A percentile compares a stretch with the other conserved stretches of the same genome.
Evolutionary conservation across 2,113 vertebrate genomes (phyloP).

Genomic region (Typhlomys cinereus): DNA sequence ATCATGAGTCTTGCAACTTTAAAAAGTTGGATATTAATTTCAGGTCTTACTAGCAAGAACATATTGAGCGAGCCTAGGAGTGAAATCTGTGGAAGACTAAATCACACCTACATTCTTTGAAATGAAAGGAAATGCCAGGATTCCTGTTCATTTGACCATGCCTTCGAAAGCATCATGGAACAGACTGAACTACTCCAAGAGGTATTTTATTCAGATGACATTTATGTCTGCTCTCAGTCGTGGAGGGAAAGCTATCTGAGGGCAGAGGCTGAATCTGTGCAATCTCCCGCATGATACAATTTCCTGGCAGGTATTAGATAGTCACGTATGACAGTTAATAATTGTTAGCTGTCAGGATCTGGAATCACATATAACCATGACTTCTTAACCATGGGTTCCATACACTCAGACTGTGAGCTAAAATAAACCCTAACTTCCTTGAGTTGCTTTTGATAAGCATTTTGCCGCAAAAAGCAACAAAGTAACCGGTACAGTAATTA

Average conservation of each 20-base stretch:
- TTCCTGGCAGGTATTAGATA: neutral
- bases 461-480: too few species aligned
- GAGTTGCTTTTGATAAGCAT: too few species aligned
- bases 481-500: too few species aligned
- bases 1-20: neutral
- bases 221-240: neutral
- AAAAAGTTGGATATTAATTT: neutral
- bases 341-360: too few species aligned
- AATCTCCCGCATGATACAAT: neutral
- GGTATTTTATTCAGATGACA: neutral
- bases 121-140: neutral
- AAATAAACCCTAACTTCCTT: too few species aligned
- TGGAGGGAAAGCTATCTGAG: neutral
- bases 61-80: neutral
- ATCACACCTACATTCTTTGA: neutral
- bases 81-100: neutral
- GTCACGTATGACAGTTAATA: neutral
- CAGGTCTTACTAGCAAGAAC: neutral
- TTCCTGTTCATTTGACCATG: neutral
- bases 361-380: too few species aligned
- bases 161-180: neutral
- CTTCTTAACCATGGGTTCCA: too few species aligned
- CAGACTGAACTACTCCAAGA: neutral
- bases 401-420: too few species aligned
- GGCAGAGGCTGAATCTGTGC: neutral